Evolutionary conservation across 2,797 vertebrate genomes (phyloP).

Genomic region (Bryconaethiops microstoma): DNA sequence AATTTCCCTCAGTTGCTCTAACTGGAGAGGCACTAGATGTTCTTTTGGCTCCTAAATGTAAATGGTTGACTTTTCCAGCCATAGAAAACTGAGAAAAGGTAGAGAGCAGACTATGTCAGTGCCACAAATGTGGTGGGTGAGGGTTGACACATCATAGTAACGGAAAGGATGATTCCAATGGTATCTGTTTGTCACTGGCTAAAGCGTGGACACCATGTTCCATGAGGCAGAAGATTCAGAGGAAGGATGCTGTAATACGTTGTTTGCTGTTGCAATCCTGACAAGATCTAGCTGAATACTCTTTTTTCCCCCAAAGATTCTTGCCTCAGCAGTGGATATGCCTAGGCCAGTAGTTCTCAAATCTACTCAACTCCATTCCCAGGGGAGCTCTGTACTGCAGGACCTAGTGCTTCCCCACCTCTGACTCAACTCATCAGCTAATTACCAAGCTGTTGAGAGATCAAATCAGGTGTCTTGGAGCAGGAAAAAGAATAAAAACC

Average conservation of each 20-base stretch:
- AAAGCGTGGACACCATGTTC: neutral
- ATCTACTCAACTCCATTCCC: neutral
- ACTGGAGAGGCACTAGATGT: neutral
- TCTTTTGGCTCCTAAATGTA: neutral
- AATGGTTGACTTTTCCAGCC: neutral
- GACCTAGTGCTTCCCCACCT: neutral
- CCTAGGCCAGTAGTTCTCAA: slow-evolving; percentile 7
- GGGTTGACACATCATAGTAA: neutral
- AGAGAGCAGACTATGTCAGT: neutral
- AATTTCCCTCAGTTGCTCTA: neutral
- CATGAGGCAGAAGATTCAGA: neutral
- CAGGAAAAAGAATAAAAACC: neutral
- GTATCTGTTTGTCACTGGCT: neutral
- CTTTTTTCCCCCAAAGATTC: neutral
- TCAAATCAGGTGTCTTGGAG: neutral
- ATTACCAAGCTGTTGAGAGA: neutral
- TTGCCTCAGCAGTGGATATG: slow-evolving; percentile 14
- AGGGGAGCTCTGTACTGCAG: neutral
- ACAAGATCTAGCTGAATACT: neutral
- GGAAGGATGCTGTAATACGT: slow-evolving; percentile 8
- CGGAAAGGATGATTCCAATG: neutral
- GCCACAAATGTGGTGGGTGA: neutral
- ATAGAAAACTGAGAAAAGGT: neutral
- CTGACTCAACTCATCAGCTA: slow-evolving; percentile 5
- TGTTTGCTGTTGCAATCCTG: slow-evolving; percentile 20